Base-by-base conservation (phyloP, 2,113 vertebrate genomes). In the Brachyhypopomus occidentalis region DNA sequence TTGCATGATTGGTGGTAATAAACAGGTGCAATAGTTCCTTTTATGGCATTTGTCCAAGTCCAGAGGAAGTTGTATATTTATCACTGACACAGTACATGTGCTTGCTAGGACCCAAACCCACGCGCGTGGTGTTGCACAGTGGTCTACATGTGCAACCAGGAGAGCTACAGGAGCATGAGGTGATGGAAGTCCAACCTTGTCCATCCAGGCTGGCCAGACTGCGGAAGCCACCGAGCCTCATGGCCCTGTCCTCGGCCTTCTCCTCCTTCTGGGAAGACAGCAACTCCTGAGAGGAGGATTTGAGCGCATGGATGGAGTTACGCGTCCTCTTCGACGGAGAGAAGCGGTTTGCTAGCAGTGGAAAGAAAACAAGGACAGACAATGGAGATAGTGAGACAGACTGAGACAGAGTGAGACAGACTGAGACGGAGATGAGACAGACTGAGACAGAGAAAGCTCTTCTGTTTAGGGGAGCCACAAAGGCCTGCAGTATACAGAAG, bases 131-230 rank as follows among this genome's bases (percentile, higher is more conserved):
- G 41, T 45, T 45, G 5, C 41, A 45, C 41, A 6, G 9, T 11
- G 9, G 6, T 45, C 9, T 11, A 45, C 41, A 2, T 45, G 41
- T 11, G 5, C 41, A 8, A 45, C 41, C 41, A 30, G 30, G 30
- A 3, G 41, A 41, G 41, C 41, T 41, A 41, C 41, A 41, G 41
- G 41, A 41, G 41, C 5, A 41, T 1, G 41, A 6, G 9, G 41
- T 41, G 41, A 41, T 9, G 41, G 7, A 0, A 23, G 27, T 2
- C 63, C 22, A 93, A 99, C 98, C 97, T 94, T 96, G 96, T 87
- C 97, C 96, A 76, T 98, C 97, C 81, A 99, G 93, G 87, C 98
- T 99, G 83, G 94, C 95, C 17, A 94, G 96, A 87, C 98, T 98
- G 22, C 94, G 95, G 19, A 95, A 95, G 84, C 94, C 96, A 0